Percentiles rank a stretch among this genome's conserved stretches.
Conservation (phyloP, 1,140 invertebrate genomes). For the Hylaeus volcanicus region DNA sequence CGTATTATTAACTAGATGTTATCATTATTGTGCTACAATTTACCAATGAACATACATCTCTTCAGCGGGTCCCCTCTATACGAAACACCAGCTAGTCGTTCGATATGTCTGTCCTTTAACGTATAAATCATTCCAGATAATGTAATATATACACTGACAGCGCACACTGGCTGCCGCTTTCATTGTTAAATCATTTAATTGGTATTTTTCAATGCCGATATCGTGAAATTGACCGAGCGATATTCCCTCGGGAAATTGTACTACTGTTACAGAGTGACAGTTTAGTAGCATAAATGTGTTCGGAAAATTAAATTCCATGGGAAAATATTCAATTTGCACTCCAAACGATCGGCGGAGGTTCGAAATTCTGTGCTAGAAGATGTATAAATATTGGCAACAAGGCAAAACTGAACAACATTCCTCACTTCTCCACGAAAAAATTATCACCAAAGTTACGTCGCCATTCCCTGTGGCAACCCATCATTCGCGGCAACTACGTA, state of each 20-base stretch:
- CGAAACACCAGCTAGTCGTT: not conserved
- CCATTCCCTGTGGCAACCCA: too few relatives aligned
- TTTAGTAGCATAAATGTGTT: not conserved
- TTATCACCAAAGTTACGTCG: too few relatives aligned
- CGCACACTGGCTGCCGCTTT: not conserved
- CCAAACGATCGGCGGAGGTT: too few relatives aligned
- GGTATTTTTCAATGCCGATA: not conserved
- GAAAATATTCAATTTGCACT: not conserved
- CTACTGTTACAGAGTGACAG: not conserved
- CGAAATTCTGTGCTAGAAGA: too few relatives aligned
- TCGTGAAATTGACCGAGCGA: not conserved
- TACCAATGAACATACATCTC: slow-evolving; percentile 36
- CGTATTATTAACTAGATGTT: slow-evolving; percentile 61
- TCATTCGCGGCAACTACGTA: too few relatives aligned
- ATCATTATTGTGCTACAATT: slow-evolving; percentile 16
- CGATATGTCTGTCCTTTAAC: not conserved
- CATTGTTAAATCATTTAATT: not conserved
- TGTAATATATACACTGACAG: not conserved
- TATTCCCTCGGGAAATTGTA: not conserved
- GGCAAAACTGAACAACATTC: too few relatives aligned
- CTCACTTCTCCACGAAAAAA: too few relatives aligned
- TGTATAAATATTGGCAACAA: too few relatives aligned
- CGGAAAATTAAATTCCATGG: not conserved
- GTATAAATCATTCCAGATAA: slow-evolving; percentile 4
- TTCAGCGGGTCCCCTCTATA: not conserved